Evolutionary conservation across 2,888 invertebrate genomes (phyloP), one percentile per base, ranked within the genome.

Genomic region (Enoplolaimus lenunculus): DNA sequence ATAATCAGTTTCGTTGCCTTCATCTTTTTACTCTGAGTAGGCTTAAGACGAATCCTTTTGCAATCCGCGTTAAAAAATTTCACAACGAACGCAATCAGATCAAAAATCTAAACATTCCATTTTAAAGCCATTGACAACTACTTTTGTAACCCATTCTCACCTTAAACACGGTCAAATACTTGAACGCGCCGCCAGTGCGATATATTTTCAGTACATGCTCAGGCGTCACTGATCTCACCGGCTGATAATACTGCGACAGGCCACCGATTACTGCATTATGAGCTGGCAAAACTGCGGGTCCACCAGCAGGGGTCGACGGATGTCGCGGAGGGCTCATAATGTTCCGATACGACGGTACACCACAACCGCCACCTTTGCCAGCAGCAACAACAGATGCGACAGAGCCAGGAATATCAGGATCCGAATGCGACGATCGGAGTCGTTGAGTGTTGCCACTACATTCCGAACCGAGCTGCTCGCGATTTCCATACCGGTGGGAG

Each of bases 201-300:
- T 88, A 97, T 59, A 86, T 83, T 85, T 97, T 97, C 66, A 98
- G 85, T 35, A 97, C 97, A 84, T 97, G 94, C 81, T 97, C 95
- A 1, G 95, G 94, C 81, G 89, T 91, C 64, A 70, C 68, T 62
- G 72, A 69, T 74, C 74, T 71, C 64, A 74, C 72, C n/a, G 77
- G 76, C 13, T 75, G 75, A 69, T 77, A 76, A 70, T 77, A 77
- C 60, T 77, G 76, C 2, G 75, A 74, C 66, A 78, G 75, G 60
- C 69, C 69, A 26, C 16, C 3, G 3, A 16, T 28, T 13, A 7
- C 7, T 62, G 7, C 30, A 31, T 13, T 28, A 7, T 16, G 7
- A 7, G 45, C 7, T 45, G 21, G 7, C 21, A 21, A 45, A 45
- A 21, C 45, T 45, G 45, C 45, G 13, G 2, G 65, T n/a, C 7